phyloP scores from a whole-genome alignment of 2,797 vertebrate species.

The Argentina silus region DNA sequence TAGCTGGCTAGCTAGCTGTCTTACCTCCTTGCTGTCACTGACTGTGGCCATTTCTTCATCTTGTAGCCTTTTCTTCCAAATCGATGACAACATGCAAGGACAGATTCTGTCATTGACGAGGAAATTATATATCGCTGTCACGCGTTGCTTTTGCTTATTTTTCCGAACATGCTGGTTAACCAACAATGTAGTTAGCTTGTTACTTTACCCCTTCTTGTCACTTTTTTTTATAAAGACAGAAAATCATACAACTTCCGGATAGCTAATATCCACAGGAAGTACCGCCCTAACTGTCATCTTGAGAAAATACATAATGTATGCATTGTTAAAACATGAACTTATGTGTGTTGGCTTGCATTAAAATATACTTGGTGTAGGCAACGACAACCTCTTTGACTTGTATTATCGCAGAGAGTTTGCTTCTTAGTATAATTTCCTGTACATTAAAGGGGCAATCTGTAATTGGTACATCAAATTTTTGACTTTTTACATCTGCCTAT shows the following conservation, averaged over 20 bases:
- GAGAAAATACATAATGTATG: constrained; percentile 18
- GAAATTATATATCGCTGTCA: not conserved
- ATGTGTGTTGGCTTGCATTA: no score
- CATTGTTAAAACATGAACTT: not conserved
- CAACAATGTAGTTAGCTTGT: constrained; percentile 41
- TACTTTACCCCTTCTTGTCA: not conserved
- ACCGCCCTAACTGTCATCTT: constrained; percentile 58
- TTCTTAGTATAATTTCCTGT: no score
- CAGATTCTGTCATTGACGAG: not conserved
- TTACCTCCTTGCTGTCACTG: constrained; percentile 1
- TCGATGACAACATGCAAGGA: constrained; percentile 42
- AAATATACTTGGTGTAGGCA: no score
- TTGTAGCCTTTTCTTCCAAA: not conserved
- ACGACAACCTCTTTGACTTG: no score
- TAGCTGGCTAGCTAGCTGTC: constrained; percentile 10
- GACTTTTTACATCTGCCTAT: no score
- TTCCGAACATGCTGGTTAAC: not conserved
- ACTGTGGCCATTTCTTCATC: constrained; percentile 24
- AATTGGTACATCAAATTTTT: no score
- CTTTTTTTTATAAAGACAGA: constrained; percentile 31
- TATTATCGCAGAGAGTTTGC: no score
- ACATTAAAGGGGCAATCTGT: no score
- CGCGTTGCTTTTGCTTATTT: not conserved
- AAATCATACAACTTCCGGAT: constrained; percentile 64
- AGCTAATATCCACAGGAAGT: constrained; percentile 51